A percentile compares a stretch with the other conserved stretches of the same genome.
phyloP scores from a whole-genome alignment of 2,797 vertebrate genomes.

The Pseudomugil gertrudae region DNA sequence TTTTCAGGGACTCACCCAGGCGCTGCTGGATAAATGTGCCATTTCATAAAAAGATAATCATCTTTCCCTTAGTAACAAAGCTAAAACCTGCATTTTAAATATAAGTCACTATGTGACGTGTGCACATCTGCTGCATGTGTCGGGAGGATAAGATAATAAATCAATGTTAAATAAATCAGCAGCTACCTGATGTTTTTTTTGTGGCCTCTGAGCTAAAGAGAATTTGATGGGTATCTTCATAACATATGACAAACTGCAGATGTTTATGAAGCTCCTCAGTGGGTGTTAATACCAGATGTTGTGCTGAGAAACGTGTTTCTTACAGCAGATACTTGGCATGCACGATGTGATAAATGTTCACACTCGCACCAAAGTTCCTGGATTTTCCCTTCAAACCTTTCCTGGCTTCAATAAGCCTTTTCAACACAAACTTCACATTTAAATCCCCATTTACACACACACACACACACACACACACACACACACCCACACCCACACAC shows the following conservation, averaged over 20 bases:
- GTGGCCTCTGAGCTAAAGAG: background rate
- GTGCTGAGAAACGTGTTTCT: background rate
- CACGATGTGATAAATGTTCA: slow-evolving; percentile 9
- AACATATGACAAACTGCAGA: background rate
- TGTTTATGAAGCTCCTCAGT: background rate
- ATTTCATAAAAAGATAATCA: slow-evolving; percentile 50
- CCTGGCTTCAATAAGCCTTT: slow-evolving; percentile 35
- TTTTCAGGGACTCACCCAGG: slow-evolving; percentile 28
- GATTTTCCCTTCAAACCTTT: slow-evolving; percentile 37
- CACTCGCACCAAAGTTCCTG: slow-evolving; percentile 7
- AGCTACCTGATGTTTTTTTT: background rate
- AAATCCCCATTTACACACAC: slow-evolving; percentile 24
- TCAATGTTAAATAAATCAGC: background rate
- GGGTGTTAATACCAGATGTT: background rate
- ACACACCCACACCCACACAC: slow-evolving; percentile 21
- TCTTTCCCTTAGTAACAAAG: slow-evolving; percentile 14
- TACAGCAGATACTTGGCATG: background rate
- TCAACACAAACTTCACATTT: slow-evolving; percentile 33
- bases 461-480: slow-evolving; percentile 18
- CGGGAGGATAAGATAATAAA: background rate
- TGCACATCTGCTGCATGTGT: slow-evolving; percentile 1
- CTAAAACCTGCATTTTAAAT: slow-evolving; percentile 19
- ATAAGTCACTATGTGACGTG: background rate
- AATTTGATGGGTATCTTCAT: background rate
- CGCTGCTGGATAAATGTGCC: slow-evolving; percentile 32